A percentile compares a stretch with the other conserved stretches of the same genome.
These are phyloP conservation scores for Caretta caretta DNA, from an alignment of 2,113 vertebrate genomes.

Conservation along the genomic window DNA sequence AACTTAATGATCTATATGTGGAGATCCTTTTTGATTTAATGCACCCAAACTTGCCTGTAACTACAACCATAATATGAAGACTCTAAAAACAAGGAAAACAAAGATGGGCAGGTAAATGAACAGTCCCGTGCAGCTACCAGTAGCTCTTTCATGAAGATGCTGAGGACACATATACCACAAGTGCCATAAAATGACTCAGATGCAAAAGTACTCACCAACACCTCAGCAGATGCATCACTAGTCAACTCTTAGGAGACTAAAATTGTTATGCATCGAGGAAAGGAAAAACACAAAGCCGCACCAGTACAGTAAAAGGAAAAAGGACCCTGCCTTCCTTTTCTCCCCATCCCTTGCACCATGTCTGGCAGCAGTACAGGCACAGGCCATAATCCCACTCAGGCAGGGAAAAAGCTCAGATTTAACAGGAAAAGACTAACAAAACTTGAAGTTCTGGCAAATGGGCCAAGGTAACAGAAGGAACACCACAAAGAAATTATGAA, in stretches of 20 bases:
- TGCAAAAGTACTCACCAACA: not conserved
- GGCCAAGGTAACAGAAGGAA: not conserved
- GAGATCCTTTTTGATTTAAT: not conserved
- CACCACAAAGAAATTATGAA: not conserved
- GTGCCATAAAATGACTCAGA: not conserved
- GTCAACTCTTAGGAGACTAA: not conserved
- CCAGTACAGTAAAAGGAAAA: not conserved
- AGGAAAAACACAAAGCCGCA: not conserved
- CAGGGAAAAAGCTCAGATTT: not conserved
- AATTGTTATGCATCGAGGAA: not conserved
- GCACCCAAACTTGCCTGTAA: not conserved
- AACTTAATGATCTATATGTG: not conserved
- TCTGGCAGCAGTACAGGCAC: not conserved
- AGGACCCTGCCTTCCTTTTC: not conserved
- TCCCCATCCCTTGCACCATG: too few species aligned
- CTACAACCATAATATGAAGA: not conserved
- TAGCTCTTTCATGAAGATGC: not conserved
- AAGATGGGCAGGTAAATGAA: fast-evolving
- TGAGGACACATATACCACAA: not conserved
- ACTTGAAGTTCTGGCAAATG: not conserved
- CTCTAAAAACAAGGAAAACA: not conserved
- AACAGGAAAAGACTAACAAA: not conserved
- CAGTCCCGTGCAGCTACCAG: not conserved
- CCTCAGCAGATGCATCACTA: not conserved
- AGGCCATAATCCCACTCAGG: not conserved